A percentile compares a stretch with the other conserved stretches of the same genome.
Evolutionary conservation across 2,113 vertebrate species (phyloP).

Genomic region (Callaeas wilsoni): DNA sequence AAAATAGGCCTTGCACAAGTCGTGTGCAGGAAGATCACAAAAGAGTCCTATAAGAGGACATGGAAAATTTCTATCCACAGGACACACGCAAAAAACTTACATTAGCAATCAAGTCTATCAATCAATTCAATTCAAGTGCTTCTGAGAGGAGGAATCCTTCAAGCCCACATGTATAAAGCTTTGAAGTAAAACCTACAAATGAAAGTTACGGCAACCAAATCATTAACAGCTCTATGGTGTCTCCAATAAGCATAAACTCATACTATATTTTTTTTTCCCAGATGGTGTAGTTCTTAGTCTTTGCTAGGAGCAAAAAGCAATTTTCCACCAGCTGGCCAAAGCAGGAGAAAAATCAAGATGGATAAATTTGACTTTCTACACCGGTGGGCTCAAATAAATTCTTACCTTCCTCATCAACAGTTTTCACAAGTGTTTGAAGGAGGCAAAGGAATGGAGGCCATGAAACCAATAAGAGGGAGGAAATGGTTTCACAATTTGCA

Average conservation of each 20-base stretch:
- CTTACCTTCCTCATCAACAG: neutral
- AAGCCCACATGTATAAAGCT: neutral
- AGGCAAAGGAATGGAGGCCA: neutral
- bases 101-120: neutral
- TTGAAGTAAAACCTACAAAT: neutral
- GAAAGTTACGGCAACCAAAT: neutral
- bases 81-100: neutral
- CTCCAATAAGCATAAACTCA: neutral
- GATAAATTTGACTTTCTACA: neutral
- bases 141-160: neutral
- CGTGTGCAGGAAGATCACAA: rapidly evolving
- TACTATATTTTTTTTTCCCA: neutral
- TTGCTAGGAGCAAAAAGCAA: slow-evolving; percentile 3
- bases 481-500: neutral
- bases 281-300: neutral
- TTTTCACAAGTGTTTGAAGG: neutral
- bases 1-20: neutral
- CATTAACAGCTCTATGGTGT: neutral
- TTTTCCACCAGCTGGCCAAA: slow-evolving; percentile 1
- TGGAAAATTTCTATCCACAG: neutral
- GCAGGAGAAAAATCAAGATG: neutral
- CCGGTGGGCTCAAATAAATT: neutral
- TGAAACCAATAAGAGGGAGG: neutral
- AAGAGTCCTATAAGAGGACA: neutral
- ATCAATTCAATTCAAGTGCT: neutral